phyloP scores from a whole-genome alignment of 2,888 invertebrate species.

The Dynastes tityus region DNA sequence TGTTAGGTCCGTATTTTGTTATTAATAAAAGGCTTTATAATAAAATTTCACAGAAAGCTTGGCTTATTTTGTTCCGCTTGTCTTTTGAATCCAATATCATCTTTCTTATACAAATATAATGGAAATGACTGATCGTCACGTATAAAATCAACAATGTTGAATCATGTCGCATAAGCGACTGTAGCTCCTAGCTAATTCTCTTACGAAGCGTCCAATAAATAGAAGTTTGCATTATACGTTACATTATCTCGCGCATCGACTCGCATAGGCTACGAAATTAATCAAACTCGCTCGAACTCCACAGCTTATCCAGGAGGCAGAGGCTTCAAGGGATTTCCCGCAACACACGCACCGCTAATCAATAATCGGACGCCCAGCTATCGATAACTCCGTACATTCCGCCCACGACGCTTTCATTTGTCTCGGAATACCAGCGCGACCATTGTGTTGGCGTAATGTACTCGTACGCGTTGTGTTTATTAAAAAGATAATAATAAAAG shows the following conservation, averaged over 20 bases:
- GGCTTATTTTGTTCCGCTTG: too few species aligned
- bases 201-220: constrained; percentile 25
- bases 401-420: constrained; percentile 67
- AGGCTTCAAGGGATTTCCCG: constrained; percentile 30
- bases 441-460: constrained; percentile 61
- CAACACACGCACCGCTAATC: constrained; percentile 60
- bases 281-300: constrained; percentile 17
- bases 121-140: too few species aligned
- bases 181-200: constrained; percentile 24
- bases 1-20: too few species aligned
- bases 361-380: constrained; percentile 65
- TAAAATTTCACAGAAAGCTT: too few species aligned
- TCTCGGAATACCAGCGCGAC: constrained; percentile 64
- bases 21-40: too few species aligned
- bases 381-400: constrained; percentile 64
- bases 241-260: constrained; percentile 16
- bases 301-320: constrained; percentile 15
- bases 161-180: background rate
- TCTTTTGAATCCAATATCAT: too few species aligned
- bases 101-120: too few species aligned
- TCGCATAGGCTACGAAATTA: constrained; percentile 17
- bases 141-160: background rate
- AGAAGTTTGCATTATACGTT: background rate
- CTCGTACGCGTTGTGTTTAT: constrained; percentile 58
- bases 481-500: constrained; percentile 56